phyloP scores from a whole-genome alignment of 1,140 invertebrate genomes.

The Drosophila serrata region DNA sequence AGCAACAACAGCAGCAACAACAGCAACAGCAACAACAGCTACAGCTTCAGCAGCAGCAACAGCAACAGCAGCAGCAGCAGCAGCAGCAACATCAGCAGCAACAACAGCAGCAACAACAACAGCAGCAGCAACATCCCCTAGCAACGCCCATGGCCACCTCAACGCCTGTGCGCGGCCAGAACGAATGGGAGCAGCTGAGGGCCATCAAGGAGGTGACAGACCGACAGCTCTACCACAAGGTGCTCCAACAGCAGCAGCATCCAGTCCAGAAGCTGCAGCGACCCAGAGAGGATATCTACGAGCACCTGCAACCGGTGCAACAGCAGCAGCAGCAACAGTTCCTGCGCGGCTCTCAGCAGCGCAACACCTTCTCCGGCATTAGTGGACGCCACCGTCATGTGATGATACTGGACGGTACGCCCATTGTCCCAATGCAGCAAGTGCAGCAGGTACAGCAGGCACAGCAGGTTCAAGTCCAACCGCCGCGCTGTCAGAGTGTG shows the following conservation, averaged over 20 bases:
- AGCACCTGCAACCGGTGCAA: slow-evolving; percentile 46
- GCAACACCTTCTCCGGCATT: slow-evolving; percentile 76
- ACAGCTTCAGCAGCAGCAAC: background rate
- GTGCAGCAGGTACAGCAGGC: slow-evolving; percentile 9
- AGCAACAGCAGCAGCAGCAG: background rate
- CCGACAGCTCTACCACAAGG: slow-evolving; percentile 71
- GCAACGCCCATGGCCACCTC: slow-evolving; percentile 30
- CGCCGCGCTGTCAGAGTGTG: slow-evolving; percentile 73
- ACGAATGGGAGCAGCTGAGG: slow-evolving; percentile 76
- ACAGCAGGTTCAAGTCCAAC: slow-evolving; percentile 14
- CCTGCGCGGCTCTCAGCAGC: slow-evolving; percentile 70
- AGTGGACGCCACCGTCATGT: slow-evolving; percentile 57
- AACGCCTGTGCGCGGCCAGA: slow-evolving; percentile 38
- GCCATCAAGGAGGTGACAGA: slow-evolving; percentile 81
- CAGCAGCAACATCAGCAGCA: background rate
- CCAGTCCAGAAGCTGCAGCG: slow-evolving; percentile 15
- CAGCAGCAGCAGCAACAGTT: slow-evolving; percentile 41
- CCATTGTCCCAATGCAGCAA: slow-evolving; percentile 25
- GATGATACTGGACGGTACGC: slow-evolving; percentile 49
- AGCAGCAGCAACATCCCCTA: background rate
- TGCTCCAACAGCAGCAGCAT: slow-evolving; percentile 68
- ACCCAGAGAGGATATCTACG: slow-evolving; percentile 71
- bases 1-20: background rate
- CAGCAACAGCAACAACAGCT: background rate
- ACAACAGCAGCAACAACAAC: background rate